Evolutionary conservation across 2,113 vertebrate species (phyloP), one percentile per base, ranked within the genome.

Genomic region (Numida meleagris): DNA sequence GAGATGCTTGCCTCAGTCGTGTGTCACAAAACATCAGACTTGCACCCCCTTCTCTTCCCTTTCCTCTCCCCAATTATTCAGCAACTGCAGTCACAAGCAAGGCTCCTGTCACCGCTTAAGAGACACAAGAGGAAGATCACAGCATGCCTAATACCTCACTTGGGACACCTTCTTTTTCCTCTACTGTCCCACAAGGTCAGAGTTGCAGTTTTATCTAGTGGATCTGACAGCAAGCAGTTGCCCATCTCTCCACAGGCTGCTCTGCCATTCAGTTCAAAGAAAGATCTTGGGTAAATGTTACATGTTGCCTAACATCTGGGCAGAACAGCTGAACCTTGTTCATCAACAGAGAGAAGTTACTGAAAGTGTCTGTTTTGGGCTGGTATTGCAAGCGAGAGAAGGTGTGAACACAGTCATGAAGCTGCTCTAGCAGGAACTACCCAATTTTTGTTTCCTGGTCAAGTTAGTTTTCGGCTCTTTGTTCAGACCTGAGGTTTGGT

Each of bases 191-290:
- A 77, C 36, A 76, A 82, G 48, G 16, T 91, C 78, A 71, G 20
- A 92, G 50, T 74, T 82, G 66, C 72, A 86, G 48, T 79, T 95
- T 88, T 89, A 50, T 34, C 45, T 31, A 46, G 46, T 38, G 50
- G 82, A 70, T 71, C 42, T 59, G 45, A 42, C 58, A 73, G 67
- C 17, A 80, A 87, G 74, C 20, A 63, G 19, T 31, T 75, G 57
- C 2, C 74, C 29, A 16, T 68, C 45, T 58, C 53, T 73, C 43
- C 31, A 45, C 51, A 73, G 3, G 6, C 21, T 89, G 78, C 68
- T 21, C 36, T 79, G 58, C 12, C 43, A 58, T 43, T 85, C 9
- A 58, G 75, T 93, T 76, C 16, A 68, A 82, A 87, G 78, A 51
- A 79, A 70, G 70, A 80, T 76, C 15, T 48, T n/a, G 20, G 43